Base-by-base conservation (phyloP, 2,797 vertebrate species). In the Anas acuta region DNA sequence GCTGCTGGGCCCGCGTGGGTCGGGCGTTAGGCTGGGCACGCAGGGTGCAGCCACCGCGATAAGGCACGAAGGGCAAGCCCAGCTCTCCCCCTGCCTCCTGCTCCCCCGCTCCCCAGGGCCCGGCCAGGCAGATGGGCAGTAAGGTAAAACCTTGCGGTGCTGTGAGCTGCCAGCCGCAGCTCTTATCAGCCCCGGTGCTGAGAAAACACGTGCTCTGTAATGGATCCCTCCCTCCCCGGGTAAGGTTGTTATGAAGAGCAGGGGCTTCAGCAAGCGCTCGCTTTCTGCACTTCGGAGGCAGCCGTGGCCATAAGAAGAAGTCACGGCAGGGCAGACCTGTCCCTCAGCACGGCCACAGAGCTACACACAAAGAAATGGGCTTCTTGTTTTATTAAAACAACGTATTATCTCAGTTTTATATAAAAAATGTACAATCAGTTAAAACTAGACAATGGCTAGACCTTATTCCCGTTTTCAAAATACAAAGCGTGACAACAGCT, bases 371-470 rank as follows among this genome's bases (percentile, higher is more conserved):
- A 20, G 43, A 22, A 62, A 54, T 28, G 6, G 14, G 3, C 3
- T 39, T 54, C 25, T 49, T 11, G 4, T 91, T 95, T 96, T 95
- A 86, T 88, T 87, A 92, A 90, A 93, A 94, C 70, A 89, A 77
- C 94, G 94, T 96, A 95, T 96, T 92, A 45, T 66, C 84, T 92
- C 22, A 66, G 66, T 94, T 86, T 82, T 23, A 56, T 96, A 90
- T 78, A 91, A 96, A 97, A 96, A 89, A 6, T 56, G 22, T 45
- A 35, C 43, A 56, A 66, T 95, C 73, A 74, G 66, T 77, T 61
- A 75, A 45, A 33, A 67, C 8, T 7, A 60, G 30, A 7, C 35
- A 41, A 13, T 16, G 2, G 17, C 70, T 78, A 47, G 5, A 47
- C 67, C 89, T 71, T 60, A 71, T 73, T 66, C 89, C 89, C 61